Evolutionary conservation across 2,113 vertebrate genomes (phyloP), one percentile per base, ranked within the genome.

Genomic region (Gasterosteus aculeatus): DNA sequence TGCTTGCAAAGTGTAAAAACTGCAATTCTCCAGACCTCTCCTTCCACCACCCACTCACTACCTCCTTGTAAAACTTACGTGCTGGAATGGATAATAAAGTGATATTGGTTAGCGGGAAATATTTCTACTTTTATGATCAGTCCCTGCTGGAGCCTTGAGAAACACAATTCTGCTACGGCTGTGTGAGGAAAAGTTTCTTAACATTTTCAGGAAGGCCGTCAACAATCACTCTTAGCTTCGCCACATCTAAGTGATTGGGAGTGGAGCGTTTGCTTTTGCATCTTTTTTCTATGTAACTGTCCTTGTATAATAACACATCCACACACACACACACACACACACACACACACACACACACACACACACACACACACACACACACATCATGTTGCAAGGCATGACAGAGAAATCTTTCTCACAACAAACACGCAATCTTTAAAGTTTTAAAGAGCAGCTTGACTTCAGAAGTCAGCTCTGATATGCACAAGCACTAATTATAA

Each of bases 1-100:
- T 89, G 85, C 86, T 89, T 84, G 82, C 84, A 77, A 77, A 85
- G 83, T 81, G 73, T 85, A 82, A 85, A 75, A 67, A 77, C 58
- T 67, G 71, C 73, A 83, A 29, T 88, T 84, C 80, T 80, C 69
- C 64, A 80, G 56, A 74, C 63, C 47, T 65, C 62, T 71, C 65
- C 63, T 51, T 53, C 39, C 77, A 44, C 64, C 77, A 42, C 65
- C 61, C 72, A 22, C 76, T 61, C 73, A 46, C 79, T 66, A 51
- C 15, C 53, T 59, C 77, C 58, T 76, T 72, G 70, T 88, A 82
- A 77, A 88, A 78, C 80, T 74, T 83, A 54, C 3, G 39, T 65
- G 57, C 44, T 83, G 66, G 69, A 84, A 44, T 22, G 11, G 57
- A 76, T n/a, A 58, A 46, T 81, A 84, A 90, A 85, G 72, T 72